Evolutionary conservation across 2,888 invertebrate species (phyloP), one percentile per base, ranked within the genome.

Genomic region (Hydropsyche betteni): DNA sequence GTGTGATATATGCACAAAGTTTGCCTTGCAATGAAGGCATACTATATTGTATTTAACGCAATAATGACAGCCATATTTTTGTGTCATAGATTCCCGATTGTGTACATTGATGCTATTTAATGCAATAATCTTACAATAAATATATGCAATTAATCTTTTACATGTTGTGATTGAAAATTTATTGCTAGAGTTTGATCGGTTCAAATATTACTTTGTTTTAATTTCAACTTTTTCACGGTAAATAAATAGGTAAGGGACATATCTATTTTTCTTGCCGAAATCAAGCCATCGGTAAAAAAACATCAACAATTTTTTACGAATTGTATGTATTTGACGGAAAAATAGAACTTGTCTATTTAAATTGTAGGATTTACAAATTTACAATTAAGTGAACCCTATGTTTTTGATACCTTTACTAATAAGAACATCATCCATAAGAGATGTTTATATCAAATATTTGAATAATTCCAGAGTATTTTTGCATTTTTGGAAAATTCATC

Each of bases 401-500:
- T 70, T 70, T 70, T 70, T 70, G 70, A 70, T 70, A 70, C 53
- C 52, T 70, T 51, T 70, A 70, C 24, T 38, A 34, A 36, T 70
- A 12, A 34, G n/a, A 64, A 36, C 36, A 64, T n/a, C 36, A 12
- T 64, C 36, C 12, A 8, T 44, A 36, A n/a, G 36, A 64, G 10
- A 64, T 64, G 36, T 64, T 33, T 36, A 64, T 34, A 16, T 55
- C 55, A 55, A 16, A 55, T 64, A 64, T 64, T 64, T 36, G 24
- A 12, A 64, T 34, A 64, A 64, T 64, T 64, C 64, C 64, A 64
- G 64, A 64, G 51, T 70, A 70, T 70, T 70, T 70, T 70, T 70
- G 53, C 70, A 70, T 51, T 53, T 69, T 69, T 44, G 36, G 69
- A 38, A 12, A 24, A 69, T 64, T 64, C 64, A n/a, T 64, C 12